These are phyloP conservation scores for Xerus rutilus DNA, from an alignment of 2,797 vertebrate species.

Conservation along the genomic window DNA sequence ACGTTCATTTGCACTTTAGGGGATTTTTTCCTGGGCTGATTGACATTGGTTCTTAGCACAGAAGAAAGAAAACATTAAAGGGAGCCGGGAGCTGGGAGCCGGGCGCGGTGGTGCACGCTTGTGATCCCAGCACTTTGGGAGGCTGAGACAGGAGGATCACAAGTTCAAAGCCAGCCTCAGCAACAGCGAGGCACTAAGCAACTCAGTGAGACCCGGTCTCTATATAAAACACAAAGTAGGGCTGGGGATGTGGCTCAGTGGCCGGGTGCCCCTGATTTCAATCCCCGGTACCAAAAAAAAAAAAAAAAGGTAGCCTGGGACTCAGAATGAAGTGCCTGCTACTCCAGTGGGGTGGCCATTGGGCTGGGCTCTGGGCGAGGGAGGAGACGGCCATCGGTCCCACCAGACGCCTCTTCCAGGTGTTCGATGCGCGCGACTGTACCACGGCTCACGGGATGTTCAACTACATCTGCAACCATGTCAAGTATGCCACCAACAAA, in stretches of 20 bases:
- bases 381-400: accelerated
- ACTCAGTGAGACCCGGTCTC: too few relatives aligned
- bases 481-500: constrained; percentile 99
- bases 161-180: too few relatives aligned
- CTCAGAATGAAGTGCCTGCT: neutral
- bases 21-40: neutral
- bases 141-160: too few relatives aligned
- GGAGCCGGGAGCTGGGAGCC: neutral
- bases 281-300: too few relatives aligned
- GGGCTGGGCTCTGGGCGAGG: neutral
- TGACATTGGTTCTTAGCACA: neutral
- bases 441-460: constrained; percentile 98
- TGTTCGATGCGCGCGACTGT: constrained; percentile 98
- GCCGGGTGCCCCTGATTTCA: too few relatives aligned
- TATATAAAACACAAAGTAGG: too few relatives aligned
- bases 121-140: too few relatives aligned
- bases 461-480: constrained; percentile 99
- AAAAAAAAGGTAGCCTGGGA: neutral
- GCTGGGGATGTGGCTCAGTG: too few relatives aligned
- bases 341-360: neutral
- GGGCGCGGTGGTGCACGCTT: too few relatives aligned
- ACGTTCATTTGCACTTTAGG: neutral
- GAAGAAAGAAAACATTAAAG: neutral
- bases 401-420: constrained; percentile 86
- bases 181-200: too few relatives aligned